phyloP scores from a whole-genome alignment of 2,888 invertebrate genomes.

The Machimus atricapillus region DNA sequence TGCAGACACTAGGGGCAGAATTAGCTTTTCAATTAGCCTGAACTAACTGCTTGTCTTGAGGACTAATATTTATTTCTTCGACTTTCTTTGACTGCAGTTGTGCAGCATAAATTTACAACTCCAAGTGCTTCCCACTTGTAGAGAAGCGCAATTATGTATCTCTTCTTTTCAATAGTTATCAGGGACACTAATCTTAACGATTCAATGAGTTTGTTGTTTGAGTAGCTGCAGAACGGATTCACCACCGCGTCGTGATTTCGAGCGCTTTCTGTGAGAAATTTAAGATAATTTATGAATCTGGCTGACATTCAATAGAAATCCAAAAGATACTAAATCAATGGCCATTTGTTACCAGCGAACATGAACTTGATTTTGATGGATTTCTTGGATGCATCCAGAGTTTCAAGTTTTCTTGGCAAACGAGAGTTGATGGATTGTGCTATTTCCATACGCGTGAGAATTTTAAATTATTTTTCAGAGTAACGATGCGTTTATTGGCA shows the following conservation, averaged over 20 bases:
- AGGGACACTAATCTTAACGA: background rate
- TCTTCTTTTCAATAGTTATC: background rate
- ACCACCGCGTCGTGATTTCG: background rate
- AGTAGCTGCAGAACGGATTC: background rate
- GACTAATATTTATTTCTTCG: background rate
- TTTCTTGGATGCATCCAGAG: background rate
- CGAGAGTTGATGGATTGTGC: background rate
- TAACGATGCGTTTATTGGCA: background rate
- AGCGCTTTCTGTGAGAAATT: background rate
- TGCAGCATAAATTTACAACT: background rate
- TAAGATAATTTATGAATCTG: background rate
- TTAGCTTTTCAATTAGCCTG: background rate
- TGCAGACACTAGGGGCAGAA: background rate
- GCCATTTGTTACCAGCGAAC: background rate
- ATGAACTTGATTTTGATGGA: background rate
- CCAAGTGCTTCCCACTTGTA: background rate
- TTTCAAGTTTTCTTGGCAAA: background rate
- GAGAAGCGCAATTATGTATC: background rate
- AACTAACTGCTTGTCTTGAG: background rate
- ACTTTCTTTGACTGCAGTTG: background rate
- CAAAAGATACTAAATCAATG: background rate
- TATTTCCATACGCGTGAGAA: background rate
- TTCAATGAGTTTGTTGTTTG: background rate
- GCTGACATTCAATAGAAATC: background rate
- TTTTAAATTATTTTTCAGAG: background rate